These are phyloP conservation scores for Lithosia quadra DNA, from an alignment of 2,888 invertebrate species.

Conservation along the genomic window DNA sequence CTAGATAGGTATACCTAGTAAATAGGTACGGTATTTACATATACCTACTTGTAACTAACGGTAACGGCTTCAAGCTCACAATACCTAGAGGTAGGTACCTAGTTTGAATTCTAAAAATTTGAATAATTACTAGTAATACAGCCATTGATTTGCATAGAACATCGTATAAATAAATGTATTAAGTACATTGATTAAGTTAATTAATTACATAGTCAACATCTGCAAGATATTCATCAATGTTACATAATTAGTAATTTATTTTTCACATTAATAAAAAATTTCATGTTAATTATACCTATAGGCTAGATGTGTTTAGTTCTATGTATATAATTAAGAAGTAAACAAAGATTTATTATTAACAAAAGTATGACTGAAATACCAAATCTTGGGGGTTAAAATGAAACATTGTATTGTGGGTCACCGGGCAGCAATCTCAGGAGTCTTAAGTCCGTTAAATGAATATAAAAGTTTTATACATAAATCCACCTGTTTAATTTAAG, in stretches of 20 bases:
- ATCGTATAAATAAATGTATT: not conserved
- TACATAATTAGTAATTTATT: not conserved
- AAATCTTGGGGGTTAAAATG: not conserved
- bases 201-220: not conserved
- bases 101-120: not conserved
- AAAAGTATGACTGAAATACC: not conserved
- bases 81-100: too few species aligned
- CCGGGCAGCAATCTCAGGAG: not conserved
- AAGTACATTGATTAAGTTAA: not conserved
- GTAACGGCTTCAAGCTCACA: not conserved
- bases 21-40: too few species aligned
- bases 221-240: not conserved
- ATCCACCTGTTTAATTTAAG: not conserved
- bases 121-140: not conserved
- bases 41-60: too few species aligned
- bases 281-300: too few species aligned
- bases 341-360: too few species aligned
- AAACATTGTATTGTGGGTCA: conserved; percentile 3
- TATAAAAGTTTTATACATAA: not conserved
- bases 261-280: not conserved
- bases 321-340: too few species aligned
- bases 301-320: too few species aligned
- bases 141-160: not conserved
- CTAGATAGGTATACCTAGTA: not conserved
- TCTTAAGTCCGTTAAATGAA: not conserved